Evolutionary conservation across 2,797 vertebrate species (phyloP).

Genomic region (Sebastes iracundus): DNA sequence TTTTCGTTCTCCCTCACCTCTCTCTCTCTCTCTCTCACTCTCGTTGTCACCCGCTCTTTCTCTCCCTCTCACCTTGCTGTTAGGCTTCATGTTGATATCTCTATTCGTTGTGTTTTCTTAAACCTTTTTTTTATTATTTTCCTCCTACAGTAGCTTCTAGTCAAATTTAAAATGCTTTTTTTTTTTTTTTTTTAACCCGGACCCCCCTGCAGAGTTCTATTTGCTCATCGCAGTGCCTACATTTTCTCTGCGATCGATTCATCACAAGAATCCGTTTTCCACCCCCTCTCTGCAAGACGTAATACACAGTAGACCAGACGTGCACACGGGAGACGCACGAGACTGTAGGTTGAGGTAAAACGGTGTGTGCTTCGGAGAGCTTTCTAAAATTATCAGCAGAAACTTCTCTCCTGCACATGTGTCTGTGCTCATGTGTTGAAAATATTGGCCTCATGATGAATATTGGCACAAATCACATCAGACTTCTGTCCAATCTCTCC

Average conservation of each 20-base stretch:
- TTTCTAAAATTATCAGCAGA: slow-evolving; percentile 57
- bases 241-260: slow-evolving; percentile 79
- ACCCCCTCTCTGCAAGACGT: slow-evolving; percentile 61
- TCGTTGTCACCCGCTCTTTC: neutral
- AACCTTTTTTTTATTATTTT: slow-evolving; percentile 34
- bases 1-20: slow-evolving; percentile 7
- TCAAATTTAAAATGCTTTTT: slow-evolving; percentile 74
- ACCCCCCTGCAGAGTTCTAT: slow-evolving; percentile 75
- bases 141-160: slow-evolving; percentile 51
- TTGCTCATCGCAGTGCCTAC: slow-evolving; percentile 78
- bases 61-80: slow-evolving; percentile 3
- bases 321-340: slow-evolving; percentile 19
- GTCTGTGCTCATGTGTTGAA: slow-evolving; percentile 1
- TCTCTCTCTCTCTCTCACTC: slow-evolving; percentile 11
- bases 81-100: slow-evolving; percentile 64
- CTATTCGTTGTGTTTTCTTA: slow-evolving; percentile 61
- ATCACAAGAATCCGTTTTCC: slow-evolving; percentile 79
- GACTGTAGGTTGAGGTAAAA: slow-evolving; percentile 48
- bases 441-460: slow-evolving; percentile 6
- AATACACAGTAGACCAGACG: slow-evolving; percentile 49
- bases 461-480: neutral
- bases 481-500: neutral
- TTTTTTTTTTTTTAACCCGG: slow-evolving; percentile 62
- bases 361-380: slow-evolving; percentile 31
- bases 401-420: slow-evolving; percentile 18